Base-by-base conservation (phyloP, 2,797 vertebrate genomes). In the Fistularia commersonii region DNA sequence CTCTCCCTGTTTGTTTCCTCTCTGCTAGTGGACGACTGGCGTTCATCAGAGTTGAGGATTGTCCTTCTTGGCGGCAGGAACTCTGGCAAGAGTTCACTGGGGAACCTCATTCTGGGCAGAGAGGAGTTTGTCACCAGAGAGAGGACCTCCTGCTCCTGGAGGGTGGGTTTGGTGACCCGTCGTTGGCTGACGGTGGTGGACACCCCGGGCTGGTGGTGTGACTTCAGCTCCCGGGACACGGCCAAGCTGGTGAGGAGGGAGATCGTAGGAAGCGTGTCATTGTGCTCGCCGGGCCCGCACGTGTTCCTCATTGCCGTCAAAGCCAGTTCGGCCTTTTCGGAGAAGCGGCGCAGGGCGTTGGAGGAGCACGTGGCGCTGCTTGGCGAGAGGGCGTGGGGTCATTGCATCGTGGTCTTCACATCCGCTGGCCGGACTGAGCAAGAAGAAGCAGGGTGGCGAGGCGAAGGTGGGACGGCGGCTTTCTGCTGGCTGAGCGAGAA, bases 161-260 rank as follows among this genome's bases (percentile, higher is more conserved):
- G 83, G 45, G 32, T 80, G 33, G 76, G 62, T 0, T 11, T 58
- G 50, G 69, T 60, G 66, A 60, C 47, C 0, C 68, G 75, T 0
- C 57, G 45, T 1, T n/a, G 77, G 69, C 46, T 90, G 48, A 81
- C 77, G 0, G 82, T 91, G 60, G 87, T 91, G 46, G 87, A 91
- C 79, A 71, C 88, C 1, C 89, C 88, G 0, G 87, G 88, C 49
- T 91, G 88, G 88, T 82, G 87, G 89, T 88, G 87, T 12, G 84
- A 88, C 68, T 81, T 79, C 54, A 65, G 73, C 6, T 48, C 37
- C 0, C 68, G 46, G 46, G 84, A 87, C 45, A 83, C 81, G 0
- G 54, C 74, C 0, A 51, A 48, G 23, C 72, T 85, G 32, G 81
- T 88, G 49, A 88, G 76, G 15, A 39, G 82, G 75, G 86, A 89